Base-by-base conservation (phyloP, 2,113 vertebrate species). In the Nycticebus coucang region DNA sequence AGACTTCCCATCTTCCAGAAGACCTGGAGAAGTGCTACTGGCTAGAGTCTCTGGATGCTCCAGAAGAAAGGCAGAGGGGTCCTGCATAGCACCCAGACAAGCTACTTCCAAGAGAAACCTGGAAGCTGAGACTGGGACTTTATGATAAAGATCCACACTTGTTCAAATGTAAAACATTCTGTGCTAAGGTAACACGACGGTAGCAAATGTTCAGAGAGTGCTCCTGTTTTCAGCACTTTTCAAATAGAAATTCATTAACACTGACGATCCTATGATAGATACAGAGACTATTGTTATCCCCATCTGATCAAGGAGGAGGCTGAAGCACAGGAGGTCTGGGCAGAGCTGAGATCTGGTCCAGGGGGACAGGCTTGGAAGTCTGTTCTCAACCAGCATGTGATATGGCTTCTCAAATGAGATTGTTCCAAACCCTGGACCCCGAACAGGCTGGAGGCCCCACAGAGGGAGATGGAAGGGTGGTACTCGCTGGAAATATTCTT, bases 11-110 rank as follows among this genome's bases (percentile, higher is more conserved):
- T 19, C 37, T 30, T 17, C 33, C 14, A 57, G n/a, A 64, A 86
- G 41, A 74, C 19, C 71, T 55, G 5, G 10, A 10, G 26, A 28
- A 30, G n/a, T 30, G 60, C 50, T 37, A 21, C 17, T 4, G 17
- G 84, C 53, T 28, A 1, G 1, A 11, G 75, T 33, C 8, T 74
- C 33, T 0, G 4, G 71, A 57, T 0, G 8, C 50, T 6, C 64
- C 35, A 37, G 30, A 59, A 77, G 74, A 57, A 66, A 68, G 1
- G 37, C 84, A 33, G 50, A 41, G 35, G 41, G 37, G 7, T 2
- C 59, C 79, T 0, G 21, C 3, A 9, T 0, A n/a, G 59, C 28
- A 10, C 59, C 30, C 26, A 22, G 18, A 68, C 33, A 57, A 59
- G 50, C 14, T 41, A 68, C 10, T 69, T 71, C 57, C 41, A 71